Percentiles rank a stretch among this genome's conserved stretches.
These are phyloP conservation scores for Cephus cinctus DNA, from an alignment of 1,140 invertebrate species.

Conservation along the genomic window DNA sequence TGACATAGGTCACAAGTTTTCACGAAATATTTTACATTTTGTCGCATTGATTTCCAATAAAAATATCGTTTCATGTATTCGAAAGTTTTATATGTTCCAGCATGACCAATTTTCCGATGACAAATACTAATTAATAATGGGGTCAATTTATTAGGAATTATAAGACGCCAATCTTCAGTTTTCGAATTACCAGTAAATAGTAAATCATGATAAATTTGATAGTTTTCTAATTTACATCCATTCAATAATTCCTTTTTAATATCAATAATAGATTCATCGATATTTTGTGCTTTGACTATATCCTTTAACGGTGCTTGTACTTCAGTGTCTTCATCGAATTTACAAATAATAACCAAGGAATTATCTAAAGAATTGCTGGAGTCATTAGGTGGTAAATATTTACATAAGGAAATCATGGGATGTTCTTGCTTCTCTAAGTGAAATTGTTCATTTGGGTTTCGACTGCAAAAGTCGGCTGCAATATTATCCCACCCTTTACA, in stretches of 20 bases:
- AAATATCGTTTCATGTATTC: conserved; percentile 14
- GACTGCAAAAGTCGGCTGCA: not conserved
- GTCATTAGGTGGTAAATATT: not conserved
- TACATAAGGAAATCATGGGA: not conserved
- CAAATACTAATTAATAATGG: not conserved
- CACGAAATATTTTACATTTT: conserved; percentile 12
- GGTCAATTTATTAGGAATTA: not conserved
- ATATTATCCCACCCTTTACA: conserved; percentile 5
- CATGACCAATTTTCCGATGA: conserved; percentile 17
- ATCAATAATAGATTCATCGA: not conserved
- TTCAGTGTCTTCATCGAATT: not conserved
- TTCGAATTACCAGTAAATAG: not conserved
- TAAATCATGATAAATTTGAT: conserved; percentile 1
- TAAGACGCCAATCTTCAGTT: not conserved
- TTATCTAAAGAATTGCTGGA: not conserved
- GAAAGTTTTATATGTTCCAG: conserved; percentile 15
- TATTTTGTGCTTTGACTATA: not conserved
- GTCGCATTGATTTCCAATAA: conserved; percentile 16
- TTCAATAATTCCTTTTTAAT: not conserved
- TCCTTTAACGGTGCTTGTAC: not conserved
- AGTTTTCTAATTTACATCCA: not conserved
- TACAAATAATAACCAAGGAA: not conserved
- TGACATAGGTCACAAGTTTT: conserved; percentile 20
- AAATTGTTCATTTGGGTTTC: not conserved
- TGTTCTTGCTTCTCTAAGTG: not conserved